Evolutionary conservation across 2,888 invertebrate genomes (phyloP).

Genomic region (Polymixis lichenea): DNA sequence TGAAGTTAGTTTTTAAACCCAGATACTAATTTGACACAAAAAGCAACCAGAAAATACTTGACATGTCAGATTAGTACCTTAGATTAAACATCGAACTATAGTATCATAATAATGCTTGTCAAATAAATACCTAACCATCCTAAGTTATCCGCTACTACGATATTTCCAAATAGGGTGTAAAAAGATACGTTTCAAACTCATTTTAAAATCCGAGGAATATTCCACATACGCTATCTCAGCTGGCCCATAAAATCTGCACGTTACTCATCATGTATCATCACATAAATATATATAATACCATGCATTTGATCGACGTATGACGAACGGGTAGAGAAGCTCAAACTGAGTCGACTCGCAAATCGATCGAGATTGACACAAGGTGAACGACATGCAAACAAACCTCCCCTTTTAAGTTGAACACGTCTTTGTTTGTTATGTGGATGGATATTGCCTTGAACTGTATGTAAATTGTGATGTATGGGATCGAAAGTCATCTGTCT

Average conservation of each 20-base stretch:
- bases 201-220: conserved; percentile 35
- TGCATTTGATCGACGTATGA: conserved; percentile 41
- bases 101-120: not conserved
- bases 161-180: conserved; percentile 17
- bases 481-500: conserved; percentile 18
- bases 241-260: conserved; percentile 35
- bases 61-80: too few relatives aligned
- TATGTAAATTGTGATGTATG: conserved; percentile 31
- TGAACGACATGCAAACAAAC: conserved; percentile 60
- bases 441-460: conserved; percentile 50
- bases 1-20: too few relatives aligned
- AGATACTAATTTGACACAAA: too few relatives aligned
- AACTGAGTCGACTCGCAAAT: conserved; percentile 52
- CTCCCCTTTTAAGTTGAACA: conserved; percentile 60
- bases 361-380: conserved; percentile 57
- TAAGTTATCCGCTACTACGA: not conserved
- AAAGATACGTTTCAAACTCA: not conserved
- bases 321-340: conserved; percentile 31
- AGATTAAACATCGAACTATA: too few relatives aligned
- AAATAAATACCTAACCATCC: not conserved
- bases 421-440: conserved; percentile 44
- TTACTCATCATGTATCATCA: conserved; percentile 21
- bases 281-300: conserved; percentile 17
- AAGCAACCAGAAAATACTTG: too few relatives aligned
- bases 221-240: conserved; percentile 30